Base-by-base conservation (phyloP, 2,113 vertebrate species). In the Mirza zaza region DNA sequence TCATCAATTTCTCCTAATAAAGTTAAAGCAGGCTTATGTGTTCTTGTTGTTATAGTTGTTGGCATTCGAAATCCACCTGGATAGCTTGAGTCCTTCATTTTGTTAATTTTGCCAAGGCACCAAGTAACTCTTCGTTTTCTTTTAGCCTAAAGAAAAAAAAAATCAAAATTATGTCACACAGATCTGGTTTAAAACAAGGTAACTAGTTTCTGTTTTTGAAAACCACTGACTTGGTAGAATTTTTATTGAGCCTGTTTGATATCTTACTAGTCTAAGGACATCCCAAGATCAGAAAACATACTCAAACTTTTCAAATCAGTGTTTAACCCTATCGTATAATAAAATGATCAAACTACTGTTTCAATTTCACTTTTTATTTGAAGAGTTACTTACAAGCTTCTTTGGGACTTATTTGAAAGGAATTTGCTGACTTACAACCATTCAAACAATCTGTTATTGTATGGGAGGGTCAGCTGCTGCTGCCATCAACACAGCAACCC, bases 71-170 rank as follows among this genome's bases (percentile, higher is more conserved):
- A 98, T 39, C 97, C 97, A 91, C 98, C 97, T 71, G 97, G 57
- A 65, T 97, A 98, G 89, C 55, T 96, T 27, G 96, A 70, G 0
- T 94, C 97, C 13, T 97, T 97, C 10, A 55, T 93, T 96, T 98
- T 97, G 61, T 93, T 98, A 97, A 99, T 98, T 98, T 99, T 99
- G 68, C 99, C 99, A 84, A 98, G 97, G 50, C 99, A 99, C 99
- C 99, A 99, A 0, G 99, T 99, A 63, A 99, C 99, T 97, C 99
- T 99, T 96, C 99, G 98, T 97, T 99, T 99, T 96, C 93, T 99
- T 80, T 99, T 99, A 75, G 98, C 88, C 99, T 99, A 97, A 70
- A 97, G 92, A 92, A 25, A 80, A 86, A 80, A 86, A 7, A 73
- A 92, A 75, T 73, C 1, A 42, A 68, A 52, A 96, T 73, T 39